A percentile compares a stretch with the other conserved stretches of the same genome.
Conservation (phyloP, 2,888 invertebrate genomes). For the Phorcus lineatus region DNA sequence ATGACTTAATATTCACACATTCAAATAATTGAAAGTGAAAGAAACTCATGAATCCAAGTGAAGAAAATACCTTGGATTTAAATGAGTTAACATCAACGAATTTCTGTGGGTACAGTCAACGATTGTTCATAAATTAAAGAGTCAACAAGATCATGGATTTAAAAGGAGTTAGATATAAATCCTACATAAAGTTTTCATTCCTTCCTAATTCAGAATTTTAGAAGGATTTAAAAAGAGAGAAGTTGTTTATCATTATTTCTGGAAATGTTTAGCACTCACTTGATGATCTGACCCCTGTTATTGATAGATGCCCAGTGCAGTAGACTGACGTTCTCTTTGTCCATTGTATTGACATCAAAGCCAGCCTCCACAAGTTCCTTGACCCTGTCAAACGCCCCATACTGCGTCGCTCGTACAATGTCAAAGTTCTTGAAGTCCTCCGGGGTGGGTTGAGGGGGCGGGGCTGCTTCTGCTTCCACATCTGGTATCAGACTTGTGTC, state of each 20-base stretch:
- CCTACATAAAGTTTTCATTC: too few species aligned
- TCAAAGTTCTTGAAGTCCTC: slow-evolving; percentile 69
- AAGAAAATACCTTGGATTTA: too few species aligned
- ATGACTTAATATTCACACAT: too few species aligned
- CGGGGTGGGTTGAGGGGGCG: slow-evolving; percentile 41
- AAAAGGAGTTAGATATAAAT: too few species aligned
- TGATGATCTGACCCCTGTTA: slow-evolving; percentile 93
- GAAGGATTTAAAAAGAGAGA: not conserved
- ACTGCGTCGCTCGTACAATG: slow-evolving; percentile 84
- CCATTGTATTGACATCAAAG: slow-evolving; percentile 91
- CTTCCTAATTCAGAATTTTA: too few species aligned
- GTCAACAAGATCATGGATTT: not conserved
- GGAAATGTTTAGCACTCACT: slow-evolving; percentile 71
- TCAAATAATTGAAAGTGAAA: too few species aligned
- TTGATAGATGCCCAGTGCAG: slow-evolving; percentile 99
- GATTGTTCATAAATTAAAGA: not conserved
- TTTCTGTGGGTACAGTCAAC: too few species aligned
- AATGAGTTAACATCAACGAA: too few species aligned
- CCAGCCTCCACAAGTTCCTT: slow-evolving; percentile 91
- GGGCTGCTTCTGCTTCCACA: slow-evolving; percentile 16
- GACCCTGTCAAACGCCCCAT: slow-evolving; percentile 86
- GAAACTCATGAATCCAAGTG: too few species aligned
- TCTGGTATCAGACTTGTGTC: not conserved
- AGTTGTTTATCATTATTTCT: not conserved
- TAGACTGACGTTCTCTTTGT: slow-evolving; percentile 95